Conservation (phyloP, 1,140 invertebrate genomes). For the Polypedilum pembai region DNA sequence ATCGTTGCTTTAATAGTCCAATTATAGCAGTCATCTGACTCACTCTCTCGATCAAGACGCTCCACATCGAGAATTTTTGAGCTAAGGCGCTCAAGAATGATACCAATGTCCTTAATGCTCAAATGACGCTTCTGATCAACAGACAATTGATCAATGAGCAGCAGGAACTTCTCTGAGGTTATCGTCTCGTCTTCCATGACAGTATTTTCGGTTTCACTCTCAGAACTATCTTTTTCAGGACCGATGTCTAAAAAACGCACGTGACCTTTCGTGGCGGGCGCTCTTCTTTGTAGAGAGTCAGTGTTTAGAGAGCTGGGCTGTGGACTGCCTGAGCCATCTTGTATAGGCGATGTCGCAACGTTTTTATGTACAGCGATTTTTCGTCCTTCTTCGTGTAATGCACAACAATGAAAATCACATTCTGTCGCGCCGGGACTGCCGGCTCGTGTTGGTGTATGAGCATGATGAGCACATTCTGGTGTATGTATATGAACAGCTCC, state of each 20-base stretch:
- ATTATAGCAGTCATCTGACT: constrained; percentile 86
- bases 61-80: constrained; percentile 91
- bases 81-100: constrained; percentile 82
- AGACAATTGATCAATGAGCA: constrained; percentile 85
- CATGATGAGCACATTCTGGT: constrained; percentile 70
- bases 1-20: constrained; percentile 92
- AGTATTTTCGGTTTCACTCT: constrained; percentile 87
- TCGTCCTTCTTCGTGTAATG: constrained; percentile 82
- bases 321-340: constrained; percentile 61
- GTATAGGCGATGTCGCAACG: constrained; percentile 83
- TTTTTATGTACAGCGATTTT: constrained; percentile 84
- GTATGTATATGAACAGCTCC: constrained; percentile 72
- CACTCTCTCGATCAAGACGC: constrained; percentile 78
- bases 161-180: constrained; percentile 82
- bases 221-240: constrained; percentile 72
- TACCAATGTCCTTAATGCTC: constrained; percentile 89
- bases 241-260: constrained; percentile 67
- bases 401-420: constrained; percentile 92
- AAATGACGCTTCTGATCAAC: constrained; percentile 84
- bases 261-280: constrained; percentile 54
- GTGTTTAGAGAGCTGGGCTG: constrained; percentile 49
- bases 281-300: constrained; percentile 47
- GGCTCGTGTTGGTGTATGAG: constrained; percentile 53
- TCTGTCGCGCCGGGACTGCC: constrained; percentile 54
- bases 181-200: constrained; percentile 81